Conservation (phyloP, 23 tunicate genomes). For the Styela plicata region DNA sequence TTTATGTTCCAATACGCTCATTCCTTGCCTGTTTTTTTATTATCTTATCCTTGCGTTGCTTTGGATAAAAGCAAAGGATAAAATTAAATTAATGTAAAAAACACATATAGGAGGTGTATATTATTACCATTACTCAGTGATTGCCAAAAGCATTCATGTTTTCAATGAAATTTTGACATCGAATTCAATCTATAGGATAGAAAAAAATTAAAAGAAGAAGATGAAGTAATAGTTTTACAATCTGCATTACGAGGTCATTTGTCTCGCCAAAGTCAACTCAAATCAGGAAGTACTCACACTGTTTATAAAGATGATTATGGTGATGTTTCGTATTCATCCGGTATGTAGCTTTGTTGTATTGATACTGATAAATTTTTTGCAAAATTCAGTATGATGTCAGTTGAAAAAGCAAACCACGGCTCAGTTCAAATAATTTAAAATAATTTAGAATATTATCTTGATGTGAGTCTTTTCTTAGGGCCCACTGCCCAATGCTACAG, state of each 20-base stretch:
- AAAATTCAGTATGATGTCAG: background rate
- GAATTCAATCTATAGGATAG: background rate
- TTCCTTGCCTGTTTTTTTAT: too few species aligned
- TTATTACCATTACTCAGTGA: background rate
- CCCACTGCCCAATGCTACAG: too few species aligned
- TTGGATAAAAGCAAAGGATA: constrained; percentile 7
- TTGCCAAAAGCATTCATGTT: background rate
- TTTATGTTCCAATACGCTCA: too few species aligned
- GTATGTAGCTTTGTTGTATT: too few species aligned
- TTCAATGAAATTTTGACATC: constrained; percentile 2
- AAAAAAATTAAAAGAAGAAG: constrained; percentile 20
- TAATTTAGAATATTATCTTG: too few species aligned
- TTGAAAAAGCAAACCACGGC: too few species aligned
- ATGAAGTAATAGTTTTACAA: constrained; percentile 32
- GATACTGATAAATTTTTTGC: background rate
- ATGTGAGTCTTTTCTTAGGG: too few species aligned
- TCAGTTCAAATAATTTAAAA: too few species aligned
- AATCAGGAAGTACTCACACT: background rate
- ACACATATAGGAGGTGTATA: constrained; percentile 29
- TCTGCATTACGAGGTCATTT: constrained; percentile 58
- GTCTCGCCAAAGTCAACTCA: constrained; percentile 5
- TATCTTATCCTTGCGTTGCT: too few species aligned
- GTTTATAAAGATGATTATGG: background rate
- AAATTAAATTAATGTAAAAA: constrained; percentile 22
- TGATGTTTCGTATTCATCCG: background rate